Base-by-base conservation (phyloP, 1,140 invertebrate species). In the Tetramorium parvispinum region DNA sequence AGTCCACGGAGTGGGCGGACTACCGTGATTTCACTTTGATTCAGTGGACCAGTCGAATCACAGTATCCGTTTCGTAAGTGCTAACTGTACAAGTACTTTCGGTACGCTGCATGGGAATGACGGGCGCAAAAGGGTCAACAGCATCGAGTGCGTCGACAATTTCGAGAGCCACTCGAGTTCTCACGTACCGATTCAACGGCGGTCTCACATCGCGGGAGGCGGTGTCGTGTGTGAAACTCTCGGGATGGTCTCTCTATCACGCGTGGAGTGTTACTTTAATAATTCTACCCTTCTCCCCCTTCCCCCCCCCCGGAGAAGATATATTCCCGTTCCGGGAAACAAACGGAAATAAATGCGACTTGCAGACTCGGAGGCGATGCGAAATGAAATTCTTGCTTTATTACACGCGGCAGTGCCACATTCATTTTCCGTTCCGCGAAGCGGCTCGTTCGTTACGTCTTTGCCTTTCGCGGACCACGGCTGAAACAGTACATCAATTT, bases 121-220 rank as follows among this genome's bases (percentile, higher is more conserved):
- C 53, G 57, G 70, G 78, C 85, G 71, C 49, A 59, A 63, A 68
- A 75, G 83, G 87, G 86, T 90, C 59, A 83, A 68, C 77, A 68
- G 63, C 53, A 51, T 81, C 82, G 68, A 86, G 66, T 83, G 86
- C 85, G 91, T 71, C 89, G 81, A 91, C 82, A 71, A 91, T 91
- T 88, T 92, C 87, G 83, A 92, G 90, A 91, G 90, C 87, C 85
- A 92, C 90, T 92, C 89, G 85, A 91, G 79, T 75, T 70, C 82
- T 85, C 76, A 82, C 63, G 77, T 77, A 65, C 68, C 76, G 61
- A 91, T 91, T 89, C 86, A 91, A 83, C 86, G 79, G n/a, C 11
- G 43, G 46, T 43, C 27, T 70, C 61, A 61, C n/a, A 86, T 71
- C 70, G 59, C 24, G 8, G n/a, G 10, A 59, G 21, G 10, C 55